A percentile compares a stretch with the other conserved stretches of the same genome.
Conservation (phyloP, 2,888 invertebrate genomes). For the Trypoxylon attenuatum region DNA sequence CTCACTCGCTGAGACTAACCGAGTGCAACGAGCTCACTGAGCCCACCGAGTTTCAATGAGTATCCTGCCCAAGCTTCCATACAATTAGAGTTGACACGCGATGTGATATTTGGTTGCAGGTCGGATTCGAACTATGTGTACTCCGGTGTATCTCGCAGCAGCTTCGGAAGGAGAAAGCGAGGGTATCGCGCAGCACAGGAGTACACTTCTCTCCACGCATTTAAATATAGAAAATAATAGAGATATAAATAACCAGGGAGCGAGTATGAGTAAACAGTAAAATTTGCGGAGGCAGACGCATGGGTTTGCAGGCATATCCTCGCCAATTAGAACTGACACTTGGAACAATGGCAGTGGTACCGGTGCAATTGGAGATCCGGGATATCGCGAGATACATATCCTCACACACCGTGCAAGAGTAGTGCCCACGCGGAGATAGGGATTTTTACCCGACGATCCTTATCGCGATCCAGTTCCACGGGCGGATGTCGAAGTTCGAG, state of each 20-base stretch:
- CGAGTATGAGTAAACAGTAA: constrained; percentile 37
- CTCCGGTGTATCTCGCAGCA: too few species aligned
- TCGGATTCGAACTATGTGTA: too few species aligned
- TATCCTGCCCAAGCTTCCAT: background rate
- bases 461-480: constrained; percentile 39
- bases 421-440: constrained; percentile 50
- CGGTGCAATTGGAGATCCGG: constrained; percentile 12
- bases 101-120: too few species aligned
- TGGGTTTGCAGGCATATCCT: constrained; percentile 33
- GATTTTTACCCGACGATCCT: constrained; percentile 48
- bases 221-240: too few species aligned
- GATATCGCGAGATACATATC: constrained; percentile 15
- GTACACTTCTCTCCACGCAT: too few species aligned
- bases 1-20: constrained; percentile 28
- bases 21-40: constrained; percentile 1
- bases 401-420: constrained; percentile 23
- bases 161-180: too few species aligned
- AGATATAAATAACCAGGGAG: too few species aligned
- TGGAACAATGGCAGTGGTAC: constrained; percentile 53
- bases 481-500: constrained; percentile 26
- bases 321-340: constrained; percentile 56
- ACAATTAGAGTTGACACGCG: background rate
- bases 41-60: background rate
- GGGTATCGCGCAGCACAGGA: too few species aligned
- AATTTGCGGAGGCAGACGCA: too few species aligned